Conservation (phyloP, 2,113 vertebrate species). For the Cyanoderma ruficeps region DNA sequence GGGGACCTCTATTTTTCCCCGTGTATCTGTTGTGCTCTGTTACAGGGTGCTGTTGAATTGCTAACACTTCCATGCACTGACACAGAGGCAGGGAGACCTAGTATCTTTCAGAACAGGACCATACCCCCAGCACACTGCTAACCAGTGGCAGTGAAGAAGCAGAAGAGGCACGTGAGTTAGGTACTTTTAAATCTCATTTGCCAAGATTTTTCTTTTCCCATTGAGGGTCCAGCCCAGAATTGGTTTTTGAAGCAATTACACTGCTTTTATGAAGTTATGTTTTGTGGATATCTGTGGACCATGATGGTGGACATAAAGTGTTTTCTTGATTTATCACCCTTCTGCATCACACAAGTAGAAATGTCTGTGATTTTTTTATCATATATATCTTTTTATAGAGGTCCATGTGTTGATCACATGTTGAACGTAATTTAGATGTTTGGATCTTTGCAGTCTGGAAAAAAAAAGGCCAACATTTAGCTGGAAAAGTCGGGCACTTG, state of each 20-base stretch:
- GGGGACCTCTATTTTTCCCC: background rate
- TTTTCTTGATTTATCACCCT: slow-evolving; percentile 17
- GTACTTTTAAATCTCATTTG: background rate
- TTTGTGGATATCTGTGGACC: background rate
- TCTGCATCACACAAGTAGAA: background rate
- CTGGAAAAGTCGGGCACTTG: background rate
- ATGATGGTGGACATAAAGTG: background rate
- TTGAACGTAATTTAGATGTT: background rate
- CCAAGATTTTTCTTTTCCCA: background rate
- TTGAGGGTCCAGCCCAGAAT: background rate
- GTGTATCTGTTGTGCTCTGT: background rate
- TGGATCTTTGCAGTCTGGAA: background rate
- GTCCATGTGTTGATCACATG: background rate
- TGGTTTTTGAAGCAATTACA: background rate
- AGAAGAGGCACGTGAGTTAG: background rate
- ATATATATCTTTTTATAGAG: background rate
- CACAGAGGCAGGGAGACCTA: background rate
- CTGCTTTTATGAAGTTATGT: background rate
- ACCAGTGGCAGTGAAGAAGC: background rate
- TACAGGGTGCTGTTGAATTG: background rate
- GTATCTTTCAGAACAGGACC: background rate
- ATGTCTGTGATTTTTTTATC: background rate
- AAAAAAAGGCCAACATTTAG: background rate
- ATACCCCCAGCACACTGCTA: background rate
- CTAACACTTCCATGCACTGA: fast-evolving